Base-by-base conservation (phyloP, 2,797 vertebrate genomes). In the Lemur catta region DNA sequence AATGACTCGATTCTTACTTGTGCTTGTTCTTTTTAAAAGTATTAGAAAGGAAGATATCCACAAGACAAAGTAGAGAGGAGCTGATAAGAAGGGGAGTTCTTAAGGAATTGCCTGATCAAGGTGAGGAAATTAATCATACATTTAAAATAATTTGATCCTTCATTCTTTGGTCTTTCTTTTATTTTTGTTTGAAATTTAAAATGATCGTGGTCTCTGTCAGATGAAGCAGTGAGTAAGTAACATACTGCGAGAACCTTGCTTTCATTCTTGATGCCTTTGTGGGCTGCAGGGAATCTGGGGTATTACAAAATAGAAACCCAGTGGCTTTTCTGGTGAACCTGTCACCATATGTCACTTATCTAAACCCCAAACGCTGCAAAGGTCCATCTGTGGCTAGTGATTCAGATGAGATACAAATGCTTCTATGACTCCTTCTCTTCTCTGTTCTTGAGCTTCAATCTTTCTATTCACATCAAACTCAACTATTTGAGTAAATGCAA, bases 1-100 rank as follows among this genome's bases (percentile, higher is more conserved):
- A 30, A 93, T 97, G 82, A 93, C 74, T 93, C 87, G 94, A 35
- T 98, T 98, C 97, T 98, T 98, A 98, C 97, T 84, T 98, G 96
- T 98, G 97, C 97, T 98, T 98, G 96, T 98, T 98, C 98, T 98
- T 97, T 96, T 97, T 96, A 67, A 86, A 98, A 99, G 99, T 99
- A 96, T 98, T 99, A 98, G 99, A 99, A 98, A 99, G 99, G 98
- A 99, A 99, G 98, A 99, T 99, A 98, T 99, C 99, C 94, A 99
- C 99, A 92, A 99, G 99, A 98, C 99, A 99, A 99, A 99, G 99
- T 84, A 99, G 99, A 98, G 99, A 99, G 97, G 99, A 99, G 98
- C 99, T 99, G 97, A 99, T 99, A 98, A 99, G 97, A 98, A 99
- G 99, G 98, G 99, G 99, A 94, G 99, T 99, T 94, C 99, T 99